phyloP scores from a whole-genome alignment of 2,113 vertebrate genomes.

The Dendropsophus ebraccatus region DNA sequence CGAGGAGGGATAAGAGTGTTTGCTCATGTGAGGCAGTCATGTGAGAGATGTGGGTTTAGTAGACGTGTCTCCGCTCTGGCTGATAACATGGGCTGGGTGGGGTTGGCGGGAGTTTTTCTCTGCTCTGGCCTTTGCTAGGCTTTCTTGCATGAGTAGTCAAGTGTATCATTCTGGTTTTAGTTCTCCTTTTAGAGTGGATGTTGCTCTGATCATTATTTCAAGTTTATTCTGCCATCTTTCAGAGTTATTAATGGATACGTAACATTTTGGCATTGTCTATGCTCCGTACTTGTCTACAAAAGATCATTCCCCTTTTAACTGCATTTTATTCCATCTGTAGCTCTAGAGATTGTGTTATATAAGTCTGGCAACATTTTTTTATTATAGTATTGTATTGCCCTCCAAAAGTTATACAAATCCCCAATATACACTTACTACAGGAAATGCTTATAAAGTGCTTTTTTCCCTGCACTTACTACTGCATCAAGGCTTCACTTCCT shows the following conservation, averaged over 20 bases:
- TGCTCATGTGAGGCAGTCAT: constrained; percentile 13
- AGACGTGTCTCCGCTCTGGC: constrained; percentile 7
- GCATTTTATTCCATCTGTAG: too few species aligned
- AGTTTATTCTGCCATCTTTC: too few species aligned
- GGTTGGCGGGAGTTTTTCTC: not conserved
- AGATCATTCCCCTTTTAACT: too few species aligned
- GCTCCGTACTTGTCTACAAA: too few species aligned
- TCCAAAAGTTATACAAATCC: too few species aligned
- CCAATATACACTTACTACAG: too few species aligned
- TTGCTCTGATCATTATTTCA: not conserved
- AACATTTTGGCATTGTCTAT: not conserved
- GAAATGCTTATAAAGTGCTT: too few species aligned
- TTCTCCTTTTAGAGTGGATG: not conserved
- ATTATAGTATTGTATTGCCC: too few species aligned
- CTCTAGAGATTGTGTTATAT: too few species aligned
- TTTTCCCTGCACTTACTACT: too few species aligned
- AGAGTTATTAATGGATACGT: not conserved
- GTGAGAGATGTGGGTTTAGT: constrained; percentile 32
- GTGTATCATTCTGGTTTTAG: not conserved
- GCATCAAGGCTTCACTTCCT: too few species aligned
- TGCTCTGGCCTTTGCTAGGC: not conserved
- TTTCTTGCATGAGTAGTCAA: not conserved
- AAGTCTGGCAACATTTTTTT: too few species aligned
- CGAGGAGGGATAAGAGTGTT: not conserved
- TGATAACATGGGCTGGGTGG: constrained; percentile 4